Percentiles rank a stretch among this genome's conserved stretches.
Conservation (phyloP, 1,140 invertebrate genomes). For the Trissolcus basalis region DNA sequence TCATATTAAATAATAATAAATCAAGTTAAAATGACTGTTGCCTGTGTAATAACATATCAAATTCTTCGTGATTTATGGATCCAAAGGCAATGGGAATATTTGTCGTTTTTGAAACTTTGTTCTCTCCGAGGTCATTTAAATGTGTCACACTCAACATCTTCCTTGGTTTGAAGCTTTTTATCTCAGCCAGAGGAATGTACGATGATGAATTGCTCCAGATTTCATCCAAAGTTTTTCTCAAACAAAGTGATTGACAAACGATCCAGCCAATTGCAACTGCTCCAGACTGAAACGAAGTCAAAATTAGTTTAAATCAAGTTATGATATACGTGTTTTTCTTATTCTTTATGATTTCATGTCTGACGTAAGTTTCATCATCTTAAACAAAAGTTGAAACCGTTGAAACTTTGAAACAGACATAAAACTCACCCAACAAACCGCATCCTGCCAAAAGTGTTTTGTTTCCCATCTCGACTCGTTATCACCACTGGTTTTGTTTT, state of each 20-base stretch:
- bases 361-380: too few species aligned
- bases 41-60: constrained; percentile 38
- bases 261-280: constrained; percentile 53
- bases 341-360: too few species aligned
- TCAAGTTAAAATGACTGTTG: constrained; percentile 40
- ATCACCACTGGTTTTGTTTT: constrained; percentile 10
- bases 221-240: constrained; percentile 50
- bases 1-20: too few species aligned
- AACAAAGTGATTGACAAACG: constrained; percentile 60
- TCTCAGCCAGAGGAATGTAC: neutral
- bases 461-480: constrained; percentile 14
- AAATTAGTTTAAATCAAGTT: too few species aligned
- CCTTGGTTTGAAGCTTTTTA: constrained; percentile 25
- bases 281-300: constrained; percentile 16
- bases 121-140: neutral
- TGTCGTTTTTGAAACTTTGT: neutral
- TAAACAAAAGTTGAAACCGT: too few species aligned
- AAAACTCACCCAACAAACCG: constrained; percentile 25
- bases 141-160: constrained; percentile 17
- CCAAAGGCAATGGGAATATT: constrained; percentile 30
- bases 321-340: too few species aligned
- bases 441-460: constrained; percentile 20
- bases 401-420: neutral
- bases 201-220: constrained; percentile 42
- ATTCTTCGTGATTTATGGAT: constrained; percentile 39